phyloP scores from a whole-genome alignment of 2,888 invertebrate species.

The Leucophenga maculata region DNA sequence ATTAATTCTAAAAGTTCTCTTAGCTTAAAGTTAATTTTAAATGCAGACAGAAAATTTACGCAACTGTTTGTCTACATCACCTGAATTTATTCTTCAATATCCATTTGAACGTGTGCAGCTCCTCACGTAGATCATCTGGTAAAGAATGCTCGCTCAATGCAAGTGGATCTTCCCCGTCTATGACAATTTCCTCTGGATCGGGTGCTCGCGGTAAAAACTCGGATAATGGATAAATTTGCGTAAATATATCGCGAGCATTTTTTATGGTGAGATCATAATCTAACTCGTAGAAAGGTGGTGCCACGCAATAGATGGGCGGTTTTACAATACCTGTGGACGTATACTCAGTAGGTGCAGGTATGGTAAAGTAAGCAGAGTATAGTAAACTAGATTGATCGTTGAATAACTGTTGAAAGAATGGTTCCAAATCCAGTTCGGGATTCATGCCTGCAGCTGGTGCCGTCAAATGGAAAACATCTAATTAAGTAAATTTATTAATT shows the following conservation, averaged over 20 bases:
- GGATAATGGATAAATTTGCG: conserved; percentile 85
- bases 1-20: not conserved
- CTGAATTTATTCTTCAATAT: conserved; percentile 35
- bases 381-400: conserved; percentile 75
- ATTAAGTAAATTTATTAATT: conserved; percentile 32
- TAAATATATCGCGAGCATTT: conserved; percentile 89
- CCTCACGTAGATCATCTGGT: conserved; percentile 66
- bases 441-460: conserved; percentile 78
- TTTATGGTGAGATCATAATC: conserved; percentile 89
- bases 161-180: conserved; percentile 82
- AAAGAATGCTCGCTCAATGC: conserved; percentile 67
- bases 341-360: conserved; percentile 73
- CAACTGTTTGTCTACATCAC: not conserved
- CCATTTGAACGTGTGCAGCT: conserved; percentile 62
- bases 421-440: conserved; percentile 82
- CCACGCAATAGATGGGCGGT: conserved; percentile 75
- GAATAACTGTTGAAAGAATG: conserved; percentile 82
- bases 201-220: conserved; percentile 96
- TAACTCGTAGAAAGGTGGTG: conserved; percentile 85
- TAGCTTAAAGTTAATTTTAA: no score
- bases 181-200: conserved; percentile 92
- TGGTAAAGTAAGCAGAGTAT: conserved; percentile 87
- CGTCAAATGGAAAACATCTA: conserved; percentile 88
- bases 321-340: conserved; percentile 69
- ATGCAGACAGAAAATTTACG: no score